Evolutionary conservation across 2,797 vertebrate species (phyloP).

Genomic region (Silurus aristotelis): DNA sequence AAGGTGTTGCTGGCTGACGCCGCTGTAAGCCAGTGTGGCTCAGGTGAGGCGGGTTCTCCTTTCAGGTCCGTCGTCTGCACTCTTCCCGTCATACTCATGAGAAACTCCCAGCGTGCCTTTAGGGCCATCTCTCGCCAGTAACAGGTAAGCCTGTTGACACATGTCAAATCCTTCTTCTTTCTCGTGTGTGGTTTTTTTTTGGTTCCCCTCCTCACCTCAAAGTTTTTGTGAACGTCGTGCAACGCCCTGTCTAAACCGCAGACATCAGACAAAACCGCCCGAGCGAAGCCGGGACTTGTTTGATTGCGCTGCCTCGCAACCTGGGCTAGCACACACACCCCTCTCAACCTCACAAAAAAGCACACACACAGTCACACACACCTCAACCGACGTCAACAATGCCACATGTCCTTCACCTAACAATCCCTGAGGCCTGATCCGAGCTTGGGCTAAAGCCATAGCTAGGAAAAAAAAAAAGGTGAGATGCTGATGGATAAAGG

Average conservation of each 20-base stretch:
- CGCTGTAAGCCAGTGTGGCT: constrained; percentile 78
- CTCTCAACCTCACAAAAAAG: constrained; percentile 21
- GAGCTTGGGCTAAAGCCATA: constrained; percentile 60
- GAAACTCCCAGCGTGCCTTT: constrained; percentile 78
- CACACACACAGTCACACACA: constrained; percentile 46
- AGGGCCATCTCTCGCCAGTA: constrained; percentile 71
- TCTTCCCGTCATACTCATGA: constrained; percentile 79
- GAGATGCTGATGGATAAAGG: constrained; percentile 71
- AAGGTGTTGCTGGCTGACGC: constrained; percentile 78
- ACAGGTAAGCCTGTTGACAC: constrained; percentile 82
- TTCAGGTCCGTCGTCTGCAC: constrained; percentile 73
- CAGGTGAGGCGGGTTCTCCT: constrained; percentile 76
- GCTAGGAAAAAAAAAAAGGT: constrained; percentile 50
- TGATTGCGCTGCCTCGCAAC: constrained; percentile 68
- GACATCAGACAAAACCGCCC: constrained; percentile 74
- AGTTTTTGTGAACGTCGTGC: constrained; percentile 65
- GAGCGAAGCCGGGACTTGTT: constrained; percentile 80
- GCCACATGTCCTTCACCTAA: constrained; percentile 65
- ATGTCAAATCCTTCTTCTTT: constrained; percentile 73
- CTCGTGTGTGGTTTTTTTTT: constrained; percentile 40
- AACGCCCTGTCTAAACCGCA: constrained; percentile 83
- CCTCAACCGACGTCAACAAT: constrained; percentile 48
- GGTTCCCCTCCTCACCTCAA: constrained; percentile 48
- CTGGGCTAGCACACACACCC: constrained; percentile 52
- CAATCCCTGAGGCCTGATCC: constrained; percentile 59